These are phyloP conservation scores for Eubasilissa regina DNA, from an alignment of 1,140 invertebrate genomes.

Conservation along the genomic window DNA sequence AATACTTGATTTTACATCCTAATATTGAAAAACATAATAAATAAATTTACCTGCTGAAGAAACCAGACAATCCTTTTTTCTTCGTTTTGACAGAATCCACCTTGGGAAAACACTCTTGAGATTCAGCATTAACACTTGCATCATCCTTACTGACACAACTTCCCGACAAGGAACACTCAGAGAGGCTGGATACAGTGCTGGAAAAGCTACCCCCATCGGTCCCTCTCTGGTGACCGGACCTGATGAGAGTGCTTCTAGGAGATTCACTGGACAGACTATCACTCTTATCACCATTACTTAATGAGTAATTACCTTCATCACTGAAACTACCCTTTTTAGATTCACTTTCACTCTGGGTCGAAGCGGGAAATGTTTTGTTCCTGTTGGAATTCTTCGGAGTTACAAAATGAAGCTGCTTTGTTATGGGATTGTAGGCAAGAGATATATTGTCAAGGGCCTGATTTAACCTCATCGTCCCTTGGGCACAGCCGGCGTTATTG, in stretches of 20 bases:
- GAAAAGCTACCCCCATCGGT: slow-evolving; percentile 71
- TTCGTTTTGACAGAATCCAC: slow-evolving; percentile 66
- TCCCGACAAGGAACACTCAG: slow-evolving; percentile 67
- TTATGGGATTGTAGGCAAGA: slow-evolving; percentile 72
- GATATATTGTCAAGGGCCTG: slow-evolving; percentile 71
- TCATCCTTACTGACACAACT: slow-evolving; percentile 68
- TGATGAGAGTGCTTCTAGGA: slow-evolving; percentile 69
- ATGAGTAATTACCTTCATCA: slow-evolving; percentile 70
- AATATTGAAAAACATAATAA: not conserved
- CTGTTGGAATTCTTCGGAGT: slow-evolving; percentile 64
- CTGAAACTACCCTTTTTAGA: slow-evolving; percentile 70
- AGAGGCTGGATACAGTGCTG: slow-evolving; percentile 70
- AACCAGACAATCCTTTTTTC: slow-evolving; percentile 70
- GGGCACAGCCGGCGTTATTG: slow-evolving; percentile 63
- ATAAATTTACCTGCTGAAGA: slow-evolving; percentile 68
- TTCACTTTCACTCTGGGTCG: slow-evolving; percentile 40
- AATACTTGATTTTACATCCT: slow-evolving; percentile 2
- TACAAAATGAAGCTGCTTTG: slow-evolving; percentile 71
- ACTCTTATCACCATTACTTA: slow-evolving; percentile 69
- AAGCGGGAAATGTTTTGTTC: slow-evolving; percentile 10
- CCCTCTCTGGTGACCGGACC: slow-evolving; percentile 69
- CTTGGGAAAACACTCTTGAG: slow-evolving; percentile 47
- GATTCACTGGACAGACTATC: slow-evolving; percentile 70
- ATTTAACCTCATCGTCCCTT: slow-evolving; percentile 70
- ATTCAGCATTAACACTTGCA: slow-evolving; percentile 61